Conservation (phyloP, 2,888 invertebrate genomes). For the Epistrophella euchroma region DNA sequence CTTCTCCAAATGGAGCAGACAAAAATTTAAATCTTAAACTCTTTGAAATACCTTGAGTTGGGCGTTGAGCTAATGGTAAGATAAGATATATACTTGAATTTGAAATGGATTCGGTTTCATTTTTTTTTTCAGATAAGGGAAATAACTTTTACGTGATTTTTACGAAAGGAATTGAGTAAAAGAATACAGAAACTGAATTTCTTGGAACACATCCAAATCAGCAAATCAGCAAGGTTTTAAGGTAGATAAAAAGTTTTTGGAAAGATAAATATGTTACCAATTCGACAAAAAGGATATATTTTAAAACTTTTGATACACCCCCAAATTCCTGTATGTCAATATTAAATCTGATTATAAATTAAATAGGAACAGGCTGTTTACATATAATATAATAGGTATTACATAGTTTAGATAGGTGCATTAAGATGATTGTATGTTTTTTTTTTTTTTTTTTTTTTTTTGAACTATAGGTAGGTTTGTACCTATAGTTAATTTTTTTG, state of each 20-base stretch:
- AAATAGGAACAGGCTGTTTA: too few relatives aligned
- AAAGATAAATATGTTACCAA: background rate
- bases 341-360: too few relatives aligned
- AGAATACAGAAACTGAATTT: background rate
- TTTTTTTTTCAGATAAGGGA: background rate
- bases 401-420: too few relatives aligned
- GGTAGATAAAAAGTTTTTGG: background rate
- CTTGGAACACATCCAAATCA: conserved; percentile 1
- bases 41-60: background rate
- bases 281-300: conserved; percentile 3
- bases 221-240: background rate
- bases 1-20: conserved; percentile 31
- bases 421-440: too few relatives aligned
- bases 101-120: background rate
- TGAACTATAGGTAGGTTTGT: too few relatives aligned
- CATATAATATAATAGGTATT: too few relatives aligned
- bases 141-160: conserved; percentile 13
- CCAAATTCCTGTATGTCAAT: background rate
- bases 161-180: background rate
- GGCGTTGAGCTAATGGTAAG: conserved; percentile 2
- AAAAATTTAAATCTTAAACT: conserved; percentile 50
- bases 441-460: too few relatives aligned
- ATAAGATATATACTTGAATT: conserved; percentile 1
- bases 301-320: background rate
- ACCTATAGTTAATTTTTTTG: too few relatives aligned